Conservation (phyloP, 2,797 vertebrate species). For the Neostethus bicornis region DNA sequence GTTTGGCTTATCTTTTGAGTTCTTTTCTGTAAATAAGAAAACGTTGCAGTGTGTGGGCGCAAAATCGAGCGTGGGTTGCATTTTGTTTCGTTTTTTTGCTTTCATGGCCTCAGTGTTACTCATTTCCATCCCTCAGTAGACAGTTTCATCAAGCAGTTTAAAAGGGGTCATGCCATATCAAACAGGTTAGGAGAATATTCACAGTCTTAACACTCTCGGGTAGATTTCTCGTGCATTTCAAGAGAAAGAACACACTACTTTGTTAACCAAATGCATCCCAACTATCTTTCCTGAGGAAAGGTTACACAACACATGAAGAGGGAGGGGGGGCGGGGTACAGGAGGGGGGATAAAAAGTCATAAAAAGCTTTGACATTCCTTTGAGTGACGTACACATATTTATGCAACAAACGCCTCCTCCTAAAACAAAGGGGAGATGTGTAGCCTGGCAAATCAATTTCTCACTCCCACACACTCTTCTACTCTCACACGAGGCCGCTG, state of each 20-base stretch:
- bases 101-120: slow-evolving; percentile 64
- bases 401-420: slow-evolving; percentile 76
- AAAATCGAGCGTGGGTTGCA: slow-evolving; percentile 47
- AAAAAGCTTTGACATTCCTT: slow-evolving; percentile 76
- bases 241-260: slow-evolving; percentile 56
- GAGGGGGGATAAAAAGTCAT: slow-evolving; percentile 54
- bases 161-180: slow-evolving; percentile 76
- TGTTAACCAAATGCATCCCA: slow-evolving; percentile 69
- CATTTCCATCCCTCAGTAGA: slow-evolving; percentile 72
- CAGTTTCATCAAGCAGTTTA: slow-evolving; percentile 75
- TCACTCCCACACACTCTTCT: slow-evolving; percentile 67
- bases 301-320: slow-evolving; percentile 57
- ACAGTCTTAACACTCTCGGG: slow-evolving; percentile 63
- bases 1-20: slow-evolving; percentile 45
- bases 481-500: slow-evolving; percentile 55
- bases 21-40: slow-evolving; percentile 63
- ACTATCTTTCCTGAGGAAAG: slow-evolving; percentile 70
- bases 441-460: slow-evolving; percentile 72
- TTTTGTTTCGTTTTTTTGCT: slow-evolving; percentile 49
- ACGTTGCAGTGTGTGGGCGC: slow-evolving; percentile 55
- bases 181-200: slow-evolving; percentile 72
- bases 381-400: slow-evolving; percentile 76
- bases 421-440: slow-evolving; percentile 58
- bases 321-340: neutral
- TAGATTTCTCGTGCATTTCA: slow-evolving; percentile 63